phyloP scores from a whole-genome alignment of 1,140 invertebrate genomes.

The Tribolium madens region DNA sequence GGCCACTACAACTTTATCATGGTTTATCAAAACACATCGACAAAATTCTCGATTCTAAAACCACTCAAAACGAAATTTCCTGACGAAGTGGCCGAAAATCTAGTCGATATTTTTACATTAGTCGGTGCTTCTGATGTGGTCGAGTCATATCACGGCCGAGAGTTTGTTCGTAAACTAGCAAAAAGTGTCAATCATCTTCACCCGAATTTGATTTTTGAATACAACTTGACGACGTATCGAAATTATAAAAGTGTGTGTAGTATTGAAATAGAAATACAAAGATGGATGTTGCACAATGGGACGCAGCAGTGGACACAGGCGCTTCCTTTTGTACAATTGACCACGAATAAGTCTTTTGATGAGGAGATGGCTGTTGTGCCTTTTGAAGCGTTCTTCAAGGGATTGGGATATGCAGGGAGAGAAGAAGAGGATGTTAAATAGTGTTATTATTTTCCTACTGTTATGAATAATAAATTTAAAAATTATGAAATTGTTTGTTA shows the following conservation, averaged over 20 bases:
- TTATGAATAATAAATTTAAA: neutral
- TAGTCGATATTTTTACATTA: constrained; percentile 53
- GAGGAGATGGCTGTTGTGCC: neutral
- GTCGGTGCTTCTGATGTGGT: neutral
- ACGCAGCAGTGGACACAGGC: neutral
- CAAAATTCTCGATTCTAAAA: constrained; percentile 64
- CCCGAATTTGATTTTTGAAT: neutral
- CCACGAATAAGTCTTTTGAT: neutral
- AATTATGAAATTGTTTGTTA: neutral
- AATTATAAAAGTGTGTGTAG: neutral
- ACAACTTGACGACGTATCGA: neutral
- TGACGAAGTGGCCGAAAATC: constrained; percentile 49
- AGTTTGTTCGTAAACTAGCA: neutral
- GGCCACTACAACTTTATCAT: constrained; percentile 65
- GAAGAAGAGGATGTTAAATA: neutral
- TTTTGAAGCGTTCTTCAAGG: neutral
- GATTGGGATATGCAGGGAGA: neutral
- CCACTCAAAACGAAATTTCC: constrained; percentile 59
- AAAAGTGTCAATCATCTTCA: neutral
- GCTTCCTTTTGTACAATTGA: neutral
- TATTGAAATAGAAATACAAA: neutral
- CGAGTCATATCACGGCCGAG: neutral
- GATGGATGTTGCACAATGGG: neutral
- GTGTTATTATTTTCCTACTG: no score
- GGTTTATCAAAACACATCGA: constrained; percentile 66